These are phyloP conservation scores for Spialia ferax DNA, from an alignment of 2,888 invertebrate species.

Conservation along the genomic window DNA sequence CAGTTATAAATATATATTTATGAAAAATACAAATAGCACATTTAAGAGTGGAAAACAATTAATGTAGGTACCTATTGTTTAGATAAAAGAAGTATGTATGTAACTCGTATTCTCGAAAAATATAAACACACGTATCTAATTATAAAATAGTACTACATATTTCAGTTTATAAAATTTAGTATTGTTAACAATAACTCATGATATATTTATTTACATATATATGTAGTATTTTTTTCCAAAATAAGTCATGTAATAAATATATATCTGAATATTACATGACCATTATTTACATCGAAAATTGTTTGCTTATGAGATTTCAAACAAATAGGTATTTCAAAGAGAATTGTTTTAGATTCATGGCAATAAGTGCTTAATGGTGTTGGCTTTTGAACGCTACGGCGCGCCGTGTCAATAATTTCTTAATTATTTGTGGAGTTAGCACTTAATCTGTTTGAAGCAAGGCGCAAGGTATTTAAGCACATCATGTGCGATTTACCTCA, in stretches of 20 bases:
- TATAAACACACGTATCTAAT: constrained; percentile 29
- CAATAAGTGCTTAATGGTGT: constrained; percentile 14
- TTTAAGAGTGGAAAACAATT: neutral
- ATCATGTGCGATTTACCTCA: constrained; percentile 48
- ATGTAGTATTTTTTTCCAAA: constrained; percentile 66
- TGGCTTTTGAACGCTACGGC: constrained; percentile 21
- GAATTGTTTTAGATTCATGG: constrained; percentile 20
- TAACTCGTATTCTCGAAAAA: constrained; percentile 8
- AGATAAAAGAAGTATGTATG: constrained; percentile 17
- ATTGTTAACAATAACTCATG: constrained; percentile 68
- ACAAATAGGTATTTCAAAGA: constrained; percentile 1
- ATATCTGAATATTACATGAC: constrained; percentile 35
- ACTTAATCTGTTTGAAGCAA: constrained; percentile 49
- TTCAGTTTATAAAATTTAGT: constrained; percentile 65
- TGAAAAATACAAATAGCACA: constrained; percentile 5
- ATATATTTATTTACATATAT: constrained; percentile 72
- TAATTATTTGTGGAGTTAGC: constrained; percentile 17
- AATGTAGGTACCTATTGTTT: neutral
- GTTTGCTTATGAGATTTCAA: constrained; percentile 47
- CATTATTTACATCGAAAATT: constrained; percentile 50
- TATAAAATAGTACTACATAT: constrained; percentile 41
- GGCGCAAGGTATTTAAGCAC: constrained; percentile 40
- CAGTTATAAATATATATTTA: constrained; percentile 14
- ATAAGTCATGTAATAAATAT: constrained; percentile 59
- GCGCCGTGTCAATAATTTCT: constrained; percentile 19